These are phyloP conservation scores for Euura saliciscinereae DNA, from an alignment of 1,140 invertebrate genomes.

Conservation along the genomic window DNA sequence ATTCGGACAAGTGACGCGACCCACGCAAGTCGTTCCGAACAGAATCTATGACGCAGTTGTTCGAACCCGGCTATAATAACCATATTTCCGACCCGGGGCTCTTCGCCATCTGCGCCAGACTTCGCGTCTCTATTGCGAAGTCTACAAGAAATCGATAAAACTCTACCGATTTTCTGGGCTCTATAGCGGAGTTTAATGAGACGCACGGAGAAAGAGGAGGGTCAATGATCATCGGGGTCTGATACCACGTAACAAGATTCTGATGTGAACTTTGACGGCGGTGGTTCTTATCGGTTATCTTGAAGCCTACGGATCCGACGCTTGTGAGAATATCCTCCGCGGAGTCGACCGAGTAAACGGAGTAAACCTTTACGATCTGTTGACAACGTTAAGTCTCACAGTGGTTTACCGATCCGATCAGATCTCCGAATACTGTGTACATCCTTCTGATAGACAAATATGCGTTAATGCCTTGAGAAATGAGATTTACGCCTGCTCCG, in stretches of 20 bases:
- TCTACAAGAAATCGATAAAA: no score
- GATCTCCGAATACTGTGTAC: not conserved
- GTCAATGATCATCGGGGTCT: no score
- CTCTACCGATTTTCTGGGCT: no score
- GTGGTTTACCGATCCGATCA: not conserved
- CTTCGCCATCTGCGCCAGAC: not conserved
- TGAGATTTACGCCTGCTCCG: not conserved
- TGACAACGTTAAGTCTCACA: not conserved
- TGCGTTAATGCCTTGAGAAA: slow-evolving; percentile 4
- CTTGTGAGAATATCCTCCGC: no score
- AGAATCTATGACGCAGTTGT: not conserved
- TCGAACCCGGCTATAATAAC: not conserved
- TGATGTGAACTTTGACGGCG: no score
- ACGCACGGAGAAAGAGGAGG: not conserved
- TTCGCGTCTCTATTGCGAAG: not conserved
- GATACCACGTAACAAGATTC: no score
- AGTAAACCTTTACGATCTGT: slow-evolving; percentile 3
- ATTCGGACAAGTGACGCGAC: slow-evolving; percentile 47
- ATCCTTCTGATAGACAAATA: not conserved
- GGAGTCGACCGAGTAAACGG: not conserved
- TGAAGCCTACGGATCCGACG: no score
- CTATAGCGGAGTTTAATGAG: not conserved
- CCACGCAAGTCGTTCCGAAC: slow-evolving; percentile 21
- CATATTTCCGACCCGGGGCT: not conserved
- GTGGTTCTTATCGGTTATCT: no score